Evolutionary conservation across 1,140 invertebrate species (phyloP), one percentile per base, ranked within the genome.

Genomic region (Drosophila bocqueti): DNA sequence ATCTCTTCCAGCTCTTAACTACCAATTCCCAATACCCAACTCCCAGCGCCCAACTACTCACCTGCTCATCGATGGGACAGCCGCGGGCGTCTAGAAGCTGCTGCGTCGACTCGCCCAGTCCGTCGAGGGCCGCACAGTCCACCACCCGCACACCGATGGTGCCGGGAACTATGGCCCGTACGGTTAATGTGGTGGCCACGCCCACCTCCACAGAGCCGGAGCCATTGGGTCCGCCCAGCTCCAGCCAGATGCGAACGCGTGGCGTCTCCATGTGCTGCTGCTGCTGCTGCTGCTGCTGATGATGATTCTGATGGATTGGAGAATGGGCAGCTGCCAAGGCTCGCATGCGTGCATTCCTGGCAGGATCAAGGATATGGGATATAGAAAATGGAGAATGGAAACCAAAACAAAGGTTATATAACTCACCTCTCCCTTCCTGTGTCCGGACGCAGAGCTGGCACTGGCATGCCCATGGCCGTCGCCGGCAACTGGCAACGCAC

Each of bases 101-200:
- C 85, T 96, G 96, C 9, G 95, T 95, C 0, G 95, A 94, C 69
- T 96, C 95, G 7, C 95, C 95, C 2, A 96, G 91, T 9, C 96
- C 96, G 79, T 97, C 96, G 78, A 96, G 95, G 0, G 96, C 96
- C 3, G 95, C 90, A 84, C 96, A 97, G 69, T 96, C 95, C 0
- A 96, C 95, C 47, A 97, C 94, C 67, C 95, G 95, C 38, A 96
- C 94, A 43, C 96, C 96, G n/a, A 96, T 94, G 26, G 90, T 93
- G 94, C 96, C 94, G 80, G 95, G 95, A 59, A 96, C 92, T 13
- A 95, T 95, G 31, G 95, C 95, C 91, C 96, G 95, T 36, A 96
- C 94, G 1, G 95, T 93, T 29, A 97, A 87, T 36, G 95, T 94
- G 3, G 95, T 95, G 7, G 95, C 94, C 93, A 96, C 95, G n/a